Percentiles rank a stretch among this genome's conserved stretches.
Conservation (phyloP, 2,797 vertebrate species). For the Neostethus bicornis region DNA sequence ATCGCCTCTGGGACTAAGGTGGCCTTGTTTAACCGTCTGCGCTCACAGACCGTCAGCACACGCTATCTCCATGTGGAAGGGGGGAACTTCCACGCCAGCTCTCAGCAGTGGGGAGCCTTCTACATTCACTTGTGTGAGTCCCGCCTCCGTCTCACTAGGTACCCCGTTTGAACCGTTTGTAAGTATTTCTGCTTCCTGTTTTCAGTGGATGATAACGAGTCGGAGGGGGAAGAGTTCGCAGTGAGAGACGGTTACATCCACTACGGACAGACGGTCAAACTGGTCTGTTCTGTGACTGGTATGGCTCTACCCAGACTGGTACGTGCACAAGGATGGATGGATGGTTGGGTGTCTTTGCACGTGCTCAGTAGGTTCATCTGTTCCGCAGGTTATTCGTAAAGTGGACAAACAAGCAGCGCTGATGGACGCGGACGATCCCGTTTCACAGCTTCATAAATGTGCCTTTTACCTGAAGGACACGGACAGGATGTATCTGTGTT, state of each 20-base stretch:
- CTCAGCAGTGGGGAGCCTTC: constrained; percentile 98
- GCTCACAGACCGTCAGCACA: constrained; percentile 98
- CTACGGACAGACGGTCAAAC: constrained; percentile 96
- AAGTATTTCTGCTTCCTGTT: constrained; percentile 10
- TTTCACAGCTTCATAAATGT: constrained; percentile 82
- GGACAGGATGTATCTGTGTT: constrained; percentile 83
- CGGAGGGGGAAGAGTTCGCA: constrained; percentile 98
- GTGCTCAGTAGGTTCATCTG: not conserved
- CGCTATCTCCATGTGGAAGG: constrained; percentile 98
- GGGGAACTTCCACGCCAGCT: constrained; percentile 98
- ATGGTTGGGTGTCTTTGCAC: not conserved
- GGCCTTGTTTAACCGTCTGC: constrained; percentile 96
- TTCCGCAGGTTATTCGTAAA: constrained; percentile 77
- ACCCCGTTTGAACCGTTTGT: not conserved
- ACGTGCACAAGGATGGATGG: no score
- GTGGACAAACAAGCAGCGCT: constrained; percentile 79
- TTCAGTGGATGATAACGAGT: constrained; percentile 99
- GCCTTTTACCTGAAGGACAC: constrained; percentile 82
- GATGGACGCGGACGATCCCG: constrained; percentile 78
- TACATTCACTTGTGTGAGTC: constrained; percentile 97
- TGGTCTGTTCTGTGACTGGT: constrained; percentile 98
- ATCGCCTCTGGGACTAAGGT: constrained; percentile 99
- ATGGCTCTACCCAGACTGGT: constrained; percentile 98
- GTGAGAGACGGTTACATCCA: constrained; percentile 98
- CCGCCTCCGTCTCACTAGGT: not conserved